Evolutionary conservation across 2,888 invertebrate genomes (phyloP), one percentile per base, ranked within the genome.

Genomic region (Notocelia uddmanniana): DNA sequence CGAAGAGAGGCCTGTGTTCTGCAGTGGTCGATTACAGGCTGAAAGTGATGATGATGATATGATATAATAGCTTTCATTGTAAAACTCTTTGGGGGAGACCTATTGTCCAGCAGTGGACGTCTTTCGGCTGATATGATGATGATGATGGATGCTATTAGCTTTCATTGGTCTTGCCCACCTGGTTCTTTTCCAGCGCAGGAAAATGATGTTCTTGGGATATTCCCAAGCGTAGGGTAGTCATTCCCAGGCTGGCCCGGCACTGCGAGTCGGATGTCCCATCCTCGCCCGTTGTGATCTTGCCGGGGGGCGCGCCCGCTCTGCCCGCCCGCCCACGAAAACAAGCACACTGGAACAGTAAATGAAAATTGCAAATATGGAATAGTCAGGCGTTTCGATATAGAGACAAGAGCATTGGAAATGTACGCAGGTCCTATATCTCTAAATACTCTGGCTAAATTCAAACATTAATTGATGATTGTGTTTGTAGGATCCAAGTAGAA

Each of bases 181-280:
- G 95, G 94, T 73, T 90, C 89, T 81, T 94, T 94, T 52, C 94
- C 95, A 74, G 94, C 92, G 80, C 96, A 96, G 0, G 94, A 93
- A 80, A 96, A 96, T 21, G 92, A 87, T 0, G 96, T 96, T 73
- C 93, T 90, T 0, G 96, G 96, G 77, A 96, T 94, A 26, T 85
- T 85, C 59, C 92, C 91, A 37, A 95, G 93, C 21, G 95, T 94
- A 0, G 96, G 96, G 81, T 96, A 96, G 85, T 96, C 96, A 55
- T 89, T 88, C 18, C 95, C 95, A 0, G 96, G 96, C 78, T 95
- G 95, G 0, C 96, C 96, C 8, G 96, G 96, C 59, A 96, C 95
- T 19, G 95, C 94, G 63, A 94, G 92, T 68, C 95, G 89, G 75
- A 96, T 95, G 83, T 95, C 95, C 89, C 95, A 94, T 55, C 94